Evolutionary conservation across 2,113 vertebrate genomes (phyloP).

Genomic region (Caretta caretta): DNA sequence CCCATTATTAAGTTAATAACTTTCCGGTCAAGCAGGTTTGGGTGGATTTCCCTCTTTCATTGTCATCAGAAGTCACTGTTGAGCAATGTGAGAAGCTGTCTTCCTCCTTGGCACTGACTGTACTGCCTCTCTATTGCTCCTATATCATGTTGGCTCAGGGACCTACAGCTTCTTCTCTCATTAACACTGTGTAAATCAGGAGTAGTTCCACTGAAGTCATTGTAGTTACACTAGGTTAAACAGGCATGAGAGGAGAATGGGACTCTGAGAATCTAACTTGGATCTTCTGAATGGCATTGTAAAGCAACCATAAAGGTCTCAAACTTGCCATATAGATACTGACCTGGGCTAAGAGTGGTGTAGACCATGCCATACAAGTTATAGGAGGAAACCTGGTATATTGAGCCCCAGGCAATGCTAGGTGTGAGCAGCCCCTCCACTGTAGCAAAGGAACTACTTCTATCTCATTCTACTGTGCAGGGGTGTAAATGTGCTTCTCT

Average conservation of each 20-base stretch:
- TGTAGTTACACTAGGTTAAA: neutral
- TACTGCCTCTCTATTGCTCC: neutral
- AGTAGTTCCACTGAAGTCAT: neutral
- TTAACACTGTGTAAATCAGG: neutral
- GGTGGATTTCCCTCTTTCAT: neutral
- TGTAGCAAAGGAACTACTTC: no score
- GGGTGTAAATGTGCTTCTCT: no score
- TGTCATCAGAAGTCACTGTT: neutral
- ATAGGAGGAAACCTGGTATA: neutral
- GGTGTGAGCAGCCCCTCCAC: no score
- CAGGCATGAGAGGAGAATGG: neutral
- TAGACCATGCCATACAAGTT: accelerated
- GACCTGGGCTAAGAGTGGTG: neutral
- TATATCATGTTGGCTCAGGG: neutral
- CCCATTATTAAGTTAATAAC: neutral
- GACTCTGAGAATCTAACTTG: neutral
- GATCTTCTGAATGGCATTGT: neutral
- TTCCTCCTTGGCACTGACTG: neutral
- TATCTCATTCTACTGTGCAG: no score
- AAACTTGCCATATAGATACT: neutral
- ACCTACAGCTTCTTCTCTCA: neutral
- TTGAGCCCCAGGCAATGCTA: no score
- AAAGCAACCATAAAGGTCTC: neutral
- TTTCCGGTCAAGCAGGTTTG: neutral
- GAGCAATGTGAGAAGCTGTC: neutral